Base-by-base conservation (phyloP, 2,888 invertebrate species). In the Lucinisca nassula region DNA sequence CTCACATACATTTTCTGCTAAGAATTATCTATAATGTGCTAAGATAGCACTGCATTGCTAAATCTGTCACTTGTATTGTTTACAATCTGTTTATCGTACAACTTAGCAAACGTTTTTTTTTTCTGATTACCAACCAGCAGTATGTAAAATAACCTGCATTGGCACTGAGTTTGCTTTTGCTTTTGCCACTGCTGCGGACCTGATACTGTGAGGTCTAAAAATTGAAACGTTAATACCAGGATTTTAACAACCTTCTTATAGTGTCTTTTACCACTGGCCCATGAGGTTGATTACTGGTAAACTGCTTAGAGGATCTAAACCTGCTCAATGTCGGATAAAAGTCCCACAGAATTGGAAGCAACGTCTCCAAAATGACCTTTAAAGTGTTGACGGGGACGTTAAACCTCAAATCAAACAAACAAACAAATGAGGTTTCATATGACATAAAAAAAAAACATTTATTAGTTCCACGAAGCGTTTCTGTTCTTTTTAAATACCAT, bases 351-450 rank as follows among this genome's bases (percentile, higher is more conserved):
- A n/a, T n/a, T n/a, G n/a, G n/a, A n/a, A n/a, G n/a, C n/a, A n/a
- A n/a, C n/a, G n/a, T n/a, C n/a, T n/a, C n/a, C n/a, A n/a, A n/a
- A n/a, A n/a, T n/a, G n/a, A n/a, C n/a, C n/a, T n/a, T n/a, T n/a
- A n/a, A n/a, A n/a, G n/a, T n/a, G n/a, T n/a, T n/a, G n/a, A n/a
- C n/a, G n/a, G n/a, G n/a, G n/a, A n/a, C n/a, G n/a, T n/a, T n/a
- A n/a, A n/a, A n/a, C n/a, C n/a, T n/a, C n/a, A n/a, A n/a, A n/a
- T n/a, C n/a, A n/a, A n/a, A n/a, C n/a, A n/a, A n/a, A n/a, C n/a
- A n/a, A n/a, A n/a, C n/a, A n/a, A n/a, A n/a, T n/a, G n/a, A n/a
- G 79, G 79, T 38, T 79, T 61, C 8, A 79, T 40, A 45, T 79
- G 37, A 49, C 73, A n/a, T 49, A 27, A 80, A 4, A 73, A 45